A percentile compares a stretch with the other conserved stretches of the same genome.
phyloP scores from a whole-genome alignment of 2,888 invertebrate species.

The Iphiclides podalirius region DNA sequence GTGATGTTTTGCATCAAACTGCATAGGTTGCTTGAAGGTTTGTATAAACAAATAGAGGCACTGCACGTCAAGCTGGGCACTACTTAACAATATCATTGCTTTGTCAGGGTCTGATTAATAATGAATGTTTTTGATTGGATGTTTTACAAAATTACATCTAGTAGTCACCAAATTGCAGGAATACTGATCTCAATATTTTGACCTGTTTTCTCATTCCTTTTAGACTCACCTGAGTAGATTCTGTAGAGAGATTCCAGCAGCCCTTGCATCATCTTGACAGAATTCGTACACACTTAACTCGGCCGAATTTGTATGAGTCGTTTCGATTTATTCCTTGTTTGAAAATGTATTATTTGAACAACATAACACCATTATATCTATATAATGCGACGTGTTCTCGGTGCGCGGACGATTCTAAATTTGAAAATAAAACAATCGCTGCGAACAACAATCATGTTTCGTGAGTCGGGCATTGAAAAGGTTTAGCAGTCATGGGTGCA shows the following conservation, averaged over 20 bases:
- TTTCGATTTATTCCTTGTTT: constrained; percentile 14
- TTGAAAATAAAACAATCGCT: constrained; percentile 19
- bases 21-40: too few species aligned
- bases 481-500: constrained; percentile 29
- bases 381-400: constrained; percentile 53
- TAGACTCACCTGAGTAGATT: constrained; percentile 67
- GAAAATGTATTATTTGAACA: constrained; percentile 27
- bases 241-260: constrained; percentile 69
- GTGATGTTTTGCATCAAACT: too few species aligned
- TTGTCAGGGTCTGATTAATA: too few species aligned
- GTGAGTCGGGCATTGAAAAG: constrained; percentile 27
- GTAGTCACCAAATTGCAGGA: too few species aligned
- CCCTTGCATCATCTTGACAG: constrained; percentile 73
- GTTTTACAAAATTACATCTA: too few species aligned
- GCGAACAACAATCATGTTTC: constrained; percentile 15
- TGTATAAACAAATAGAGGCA: too few species aligned
- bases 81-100: too few species aligned
- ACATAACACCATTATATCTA: constrained; percentile 45
- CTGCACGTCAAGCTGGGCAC: too few species aligned
- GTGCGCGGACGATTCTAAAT: constrained; percentile 12
- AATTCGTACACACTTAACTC: constrained; percentile 43
- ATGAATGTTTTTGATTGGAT: too few species aligned
- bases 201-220: constrained; percentile 14
- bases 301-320: constrained; percentile 39
- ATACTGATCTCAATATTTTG: constrained; percentile 2